Percentiles rank a stretch among this genome's conserved stretches.
Evolutionary conservation across 2,797 vertebrate genomes (phyloP).

Genomic region (Todus mexicanus): DNA sequence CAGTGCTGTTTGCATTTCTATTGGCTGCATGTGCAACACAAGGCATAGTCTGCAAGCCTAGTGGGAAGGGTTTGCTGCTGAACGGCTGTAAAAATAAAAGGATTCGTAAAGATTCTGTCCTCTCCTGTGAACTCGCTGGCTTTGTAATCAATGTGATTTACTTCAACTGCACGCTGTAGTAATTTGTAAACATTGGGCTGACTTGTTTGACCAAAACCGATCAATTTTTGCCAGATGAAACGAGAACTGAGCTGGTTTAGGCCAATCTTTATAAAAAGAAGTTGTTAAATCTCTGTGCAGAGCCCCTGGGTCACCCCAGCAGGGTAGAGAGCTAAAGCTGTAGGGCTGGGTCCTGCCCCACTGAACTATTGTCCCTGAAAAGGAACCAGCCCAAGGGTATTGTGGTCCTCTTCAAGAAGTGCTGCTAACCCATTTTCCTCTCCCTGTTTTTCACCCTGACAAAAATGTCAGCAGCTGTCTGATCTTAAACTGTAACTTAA

Average conservation of each 20-base stretch:
- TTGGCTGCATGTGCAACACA: background rate
- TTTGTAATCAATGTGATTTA: constrained; percentile 38
- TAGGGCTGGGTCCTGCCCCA: background rate
- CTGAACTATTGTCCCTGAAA: background rate
- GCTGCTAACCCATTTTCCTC: background rate
- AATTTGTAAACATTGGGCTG: constrained; percentile 28
- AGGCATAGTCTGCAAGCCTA: background rate
- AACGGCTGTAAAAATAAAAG: constrained; percentile 36
- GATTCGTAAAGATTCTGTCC: constrained; percentile 21
- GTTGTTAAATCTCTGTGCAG: background rate
- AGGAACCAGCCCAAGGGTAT: background rate
- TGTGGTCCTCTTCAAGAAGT: background rate
- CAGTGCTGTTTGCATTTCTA: background rate
- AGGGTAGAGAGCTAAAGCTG: background rate
- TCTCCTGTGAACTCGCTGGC: background rate
- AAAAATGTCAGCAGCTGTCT: background rate
- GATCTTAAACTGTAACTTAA: background rate
- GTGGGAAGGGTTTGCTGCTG: background rate
- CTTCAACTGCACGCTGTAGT: background rate
- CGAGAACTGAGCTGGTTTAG: background rate
- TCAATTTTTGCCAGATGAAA: background rate
- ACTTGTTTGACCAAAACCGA: constrained; percentile 39
- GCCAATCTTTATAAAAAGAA: background rate
- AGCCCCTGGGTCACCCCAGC: background rate
- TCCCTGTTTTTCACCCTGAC: background rate